Base-by-base conservation (phyloP, 2,797 vertebrate species). In the Helostoma temminkii region DNA sequence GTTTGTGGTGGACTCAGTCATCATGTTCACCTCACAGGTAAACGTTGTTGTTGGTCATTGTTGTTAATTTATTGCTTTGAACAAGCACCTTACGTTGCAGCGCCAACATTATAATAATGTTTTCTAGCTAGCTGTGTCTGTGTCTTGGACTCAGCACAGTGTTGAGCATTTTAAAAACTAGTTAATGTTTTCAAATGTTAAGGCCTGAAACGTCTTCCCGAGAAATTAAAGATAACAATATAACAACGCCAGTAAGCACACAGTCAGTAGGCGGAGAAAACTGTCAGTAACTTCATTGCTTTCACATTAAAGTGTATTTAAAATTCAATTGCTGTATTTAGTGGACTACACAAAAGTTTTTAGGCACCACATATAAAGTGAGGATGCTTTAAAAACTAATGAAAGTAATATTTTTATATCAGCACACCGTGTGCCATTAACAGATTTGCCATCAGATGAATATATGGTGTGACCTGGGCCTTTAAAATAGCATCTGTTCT, bases 21-120 rank as follows among this genome's bases (percentile, higher is more conserved):
- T 99, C 76, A 97, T 97, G 96, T 94, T 98, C 89, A 96, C 96
- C 62, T 98, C 97, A 5, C 97, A 98, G 96, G 97, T 98, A 93
- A 82, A 9, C 3, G 1, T 18, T 9, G 34, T 61, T 42, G 24
- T 28, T 62, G 18, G 1, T 24, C 0, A 22, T 36, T 30, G 11
- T n/a, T n/a, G n/a, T n/a, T n/a, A n/a, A n/a, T n/a, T n/a, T n/a
- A n/a, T n/a, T n/a, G n/a, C n/a, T n/a, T n/a, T 0, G 1, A 2
- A 28, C 24, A n/a, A 24, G 3, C 1, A 34, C 9, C 15, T 1
- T 8, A 2, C 2, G 1, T 37, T 2, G 3, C 6, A 21, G n/a
- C 1, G 1, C 43, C 12, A 3, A 24, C 11, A 9, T 2, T 34
- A 2, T n/a, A 28, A 21, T 30, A 2, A 1, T 15, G n/a, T 2